Conservation (phyloP, 2,113 vertebrate genomes). For the Corvus moneduloides region DNA sequence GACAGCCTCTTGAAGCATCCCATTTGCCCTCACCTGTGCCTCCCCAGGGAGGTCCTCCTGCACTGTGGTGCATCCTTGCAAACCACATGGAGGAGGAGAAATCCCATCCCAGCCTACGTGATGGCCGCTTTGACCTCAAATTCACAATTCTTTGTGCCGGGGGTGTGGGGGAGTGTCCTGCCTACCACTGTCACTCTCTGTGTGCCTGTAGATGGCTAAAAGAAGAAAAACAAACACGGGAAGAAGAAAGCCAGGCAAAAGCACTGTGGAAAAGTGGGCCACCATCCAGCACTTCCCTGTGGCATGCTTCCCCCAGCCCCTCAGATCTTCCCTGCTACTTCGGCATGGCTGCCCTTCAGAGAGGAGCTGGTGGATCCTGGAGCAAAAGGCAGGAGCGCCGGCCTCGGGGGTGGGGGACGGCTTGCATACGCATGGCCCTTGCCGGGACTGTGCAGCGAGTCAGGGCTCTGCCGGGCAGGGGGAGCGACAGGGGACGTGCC, state of each 20-base stretch:
- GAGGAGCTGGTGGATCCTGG: neutral
- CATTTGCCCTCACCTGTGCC: neutral
- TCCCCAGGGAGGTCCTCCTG: neutral
- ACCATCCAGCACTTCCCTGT: neutral
- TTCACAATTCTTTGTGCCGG: fast-evolving
- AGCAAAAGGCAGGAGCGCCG: neutral
- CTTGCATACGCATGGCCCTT: neutral
- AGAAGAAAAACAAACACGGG: neutral
- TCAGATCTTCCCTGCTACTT: neutral
- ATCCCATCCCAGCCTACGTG: neutral
- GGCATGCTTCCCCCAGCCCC: neutral
- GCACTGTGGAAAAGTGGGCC: neutral
- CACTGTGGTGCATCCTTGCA: neutral
- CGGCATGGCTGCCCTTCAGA: neutral
- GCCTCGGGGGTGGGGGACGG: neutral
- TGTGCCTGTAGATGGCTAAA: neutral
- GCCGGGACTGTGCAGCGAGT: neutral
- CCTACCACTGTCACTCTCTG: neutral
- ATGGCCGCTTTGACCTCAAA: neutral
- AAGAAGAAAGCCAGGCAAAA: neutral
- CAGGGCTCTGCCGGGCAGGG: neutral
- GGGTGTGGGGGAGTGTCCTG: neutral
- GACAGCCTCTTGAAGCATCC: neutral
- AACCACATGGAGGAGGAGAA: neutral
- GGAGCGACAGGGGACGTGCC: neutral